A percentile compares a stretch with the other conserved stretches of the same genome.
phyloP scores from a whole-genome alignment of 1,140 invertebrate species.

The Camponotus floridanus region DNA sequence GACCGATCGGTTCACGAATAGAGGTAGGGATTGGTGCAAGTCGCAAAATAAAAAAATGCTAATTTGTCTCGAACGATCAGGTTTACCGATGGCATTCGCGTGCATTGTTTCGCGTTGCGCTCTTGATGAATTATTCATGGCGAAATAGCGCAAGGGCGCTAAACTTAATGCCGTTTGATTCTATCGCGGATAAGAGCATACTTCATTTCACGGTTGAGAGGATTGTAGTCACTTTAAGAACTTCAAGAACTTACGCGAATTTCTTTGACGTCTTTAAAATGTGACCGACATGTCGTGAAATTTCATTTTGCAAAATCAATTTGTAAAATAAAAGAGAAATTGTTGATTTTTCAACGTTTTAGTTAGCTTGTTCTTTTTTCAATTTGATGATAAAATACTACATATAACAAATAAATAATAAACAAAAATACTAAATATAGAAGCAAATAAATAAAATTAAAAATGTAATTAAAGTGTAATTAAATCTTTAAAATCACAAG shows the following conservation, averaged over 20 bases:
- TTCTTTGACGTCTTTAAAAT: not conserved
- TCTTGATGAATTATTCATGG: constrained; percentile 52
- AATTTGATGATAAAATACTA: not conserved
- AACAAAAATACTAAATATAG: not conserved
- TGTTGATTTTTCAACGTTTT: not conserved
- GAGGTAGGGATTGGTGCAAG: not conserved
- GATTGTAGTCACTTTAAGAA: not conserved
- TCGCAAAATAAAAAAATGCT: constrained; percentile 41
- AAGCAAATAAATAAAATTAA: not conserved
- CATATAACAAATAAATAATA: not conserved
- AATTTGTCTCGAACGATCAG: constrained; percentile 34
- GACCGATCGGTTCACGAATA: constrained; percentile 5
- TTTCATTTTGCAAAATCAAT: not conserved
- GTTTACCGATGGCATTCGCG: constrained; percentile 26
- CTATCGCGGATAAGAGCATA: constrained; percentile 25
- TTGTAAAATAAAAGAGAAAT: constrained; percentile 3
- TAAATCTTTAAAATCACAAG: not conserved
- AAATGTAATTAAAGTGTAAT: too few species aligned
- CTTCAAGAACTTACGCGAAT: constrained; percentile 19
- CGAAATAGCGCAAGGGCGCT: constrained; percentile 13
- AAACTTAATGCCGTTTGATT: constrained; percentile 44
- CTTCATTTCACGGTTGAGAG: not conserved
- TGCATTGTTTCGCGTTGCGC: constrained; percentile 40
- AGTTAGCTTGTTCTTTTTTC: not conserved
- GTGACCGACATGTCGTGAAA: not conserved